Percentiles rank a stretch among this genome's conserved stretches.
Evolutionary conservation across 2,888 invertebrate genomes (phyloP).

Genomic region (Trachelus tabidus): DNA sequence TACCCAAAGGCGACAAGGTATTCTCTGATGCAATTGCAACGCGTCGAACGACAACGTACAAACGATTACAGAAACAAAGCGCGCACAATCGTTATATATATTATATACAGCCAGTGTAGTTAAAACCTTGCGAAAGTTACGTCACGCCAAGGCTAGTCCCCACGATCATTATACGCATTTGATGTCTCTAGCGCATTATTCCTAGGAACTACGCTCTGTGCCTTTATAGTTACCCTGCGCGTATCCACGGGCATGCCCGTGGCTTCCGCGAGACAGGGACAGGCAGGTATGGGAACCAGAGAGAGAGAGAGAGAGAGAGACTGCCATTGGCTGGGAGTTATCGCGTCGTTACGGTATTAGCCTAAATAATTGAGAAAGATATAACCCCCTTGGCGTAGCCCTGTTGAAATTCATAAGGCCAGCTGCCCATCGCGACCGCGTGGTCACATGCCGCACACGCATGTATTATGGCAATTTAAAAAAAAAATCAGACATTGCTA

Average conservation of each 20-base stretch:
- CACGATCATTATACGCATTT: constrained; percentile 45
- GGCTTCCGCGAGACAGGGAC: neutral
- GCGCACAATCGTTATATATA: constrained; percentile 14
- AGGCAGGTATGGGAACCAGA: neutral
- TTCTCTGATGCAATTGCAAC: neutral
- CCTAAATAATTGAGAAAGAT: constrained; percentile 4
- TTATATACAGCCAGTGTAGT: constrained; percentile 13
- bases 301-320: neutral
- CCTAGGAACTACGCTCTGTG: constrained; percentile 50
- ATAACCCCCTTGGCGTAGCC: neutral
- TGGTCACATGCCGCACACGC: neutral
- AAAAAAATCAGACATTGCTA: neutral
- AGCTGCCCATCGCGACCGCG: neutral
- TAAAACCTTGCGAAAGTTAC: constrained; percentile 61
- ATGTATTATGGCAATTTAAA: neutral
- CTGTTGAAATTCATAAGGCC: constrained; percentile 2
- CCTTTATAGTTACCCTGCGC: constrained; percentile 28
- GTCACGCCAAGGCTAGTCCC: constrained; percentile 53
- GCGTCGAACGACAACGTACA: constrained; percentile 22
- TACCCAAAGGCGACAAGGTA: neutral
- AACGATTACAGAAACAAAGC: constrained; percentile 31
- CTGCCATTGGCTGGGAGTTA: neutral
- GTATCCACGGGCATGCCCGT: constrained; percentile 24
- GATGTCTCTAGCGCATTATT: constrained; percentile 43
- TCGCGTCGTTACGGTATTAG: constrained; percentile 5